A percentile compares a stretch with the other conserved stretches of the same genome.
These are phyloP conservation scores for Empidonax traillii DNA, from an alignment of 2,113 vertebrate genomes.

Conservation along the genomic window DNA sequence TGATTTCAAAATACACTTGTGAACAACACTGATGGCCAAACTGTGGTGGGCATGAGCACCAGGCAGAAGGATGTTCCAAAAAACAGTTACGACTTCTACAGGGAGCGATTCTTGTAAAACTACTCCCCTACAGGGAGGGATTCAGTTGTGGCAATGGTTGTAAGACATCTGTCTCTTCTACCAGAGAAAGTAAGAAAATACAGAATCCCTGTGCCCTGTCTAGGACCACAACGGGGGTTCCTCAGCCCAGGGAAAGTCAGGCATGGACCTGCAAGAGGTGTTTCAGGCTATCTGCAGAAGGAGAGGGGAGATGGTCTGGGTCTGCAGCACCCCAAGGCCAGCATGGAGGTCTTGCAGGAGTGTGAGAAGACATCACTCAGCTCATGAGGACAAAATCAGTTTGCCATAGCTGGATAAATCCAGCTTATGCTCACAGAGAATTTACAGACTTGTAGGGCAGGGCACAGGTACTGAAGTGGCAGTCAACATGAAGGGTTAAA, in stretches of 20 bases:
- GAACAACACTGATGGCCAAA: background rate
- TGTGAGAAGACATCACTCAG: fast-evolving
- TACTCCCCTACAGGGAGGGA: background rate
- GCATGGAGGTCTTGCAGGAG: background rate
- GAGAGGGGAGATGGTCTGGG: background rate
- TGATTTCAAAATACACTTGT: background rate
- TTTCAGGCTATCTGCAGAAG: background rate
- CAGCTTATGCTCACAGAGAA: background rate
- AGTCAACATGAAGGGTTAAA: background rate
- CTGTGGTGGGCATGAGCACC: fast-evolving
- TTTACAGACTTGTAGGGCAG: background rate
- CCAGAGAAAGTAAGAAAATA: background rate
- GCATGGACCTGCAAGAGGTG: background rate
- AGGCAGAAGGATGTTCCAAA: background rate
- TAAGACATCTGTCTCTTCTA: background rate
- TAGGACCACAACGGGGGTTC: background rate
- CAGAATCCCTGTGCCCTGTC: background rate
- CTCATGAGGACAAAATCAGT: background rate
- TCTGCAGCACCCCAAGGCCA: background rate
- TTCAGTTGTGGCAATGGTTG: background rate
- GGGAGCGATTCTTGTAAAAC: background rate
- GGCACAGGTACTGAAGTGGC: background rate
- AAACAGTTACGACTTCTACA: background rate
- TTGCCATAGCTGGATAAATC: background rate
- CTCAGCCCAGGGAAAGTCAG: background rate